Evolutionary conservation across 2,113 vertebrate genomes (phyloP).

Genomic region (Heliornis fulica): DNA sequence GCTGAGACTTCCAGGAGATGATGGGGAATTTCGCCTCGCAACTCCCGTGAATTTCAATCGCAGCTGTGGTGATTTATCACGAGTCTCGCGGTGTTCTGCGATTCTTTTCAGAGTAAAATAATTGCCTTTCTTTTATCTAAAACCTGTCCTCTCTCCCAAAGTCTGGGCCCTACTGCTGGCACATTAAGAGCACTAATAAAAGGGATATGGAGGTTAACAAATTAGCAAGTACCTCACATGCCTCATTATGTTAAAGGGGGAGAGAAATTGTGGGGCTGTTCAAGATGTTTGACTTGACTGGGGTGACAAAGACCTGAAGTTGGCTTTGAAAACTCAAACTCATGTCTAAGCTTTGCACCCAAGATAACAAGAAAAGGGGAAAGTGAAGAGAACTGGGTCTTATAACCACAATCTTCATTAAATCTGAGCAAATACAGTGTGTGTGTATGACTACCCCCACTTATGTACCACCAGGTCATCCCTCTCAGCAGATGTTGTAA

Average conservation of each 20-base stretch:
- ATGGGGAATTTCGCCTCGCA: not conserved
- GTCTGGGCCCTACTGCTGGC: not conserved
- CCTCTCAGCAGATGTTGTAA: not conserved
- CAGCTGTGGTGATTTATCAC: not conserved
- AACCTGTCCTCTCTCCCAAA: not conserved
- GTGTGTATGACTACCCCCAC: not conserved
- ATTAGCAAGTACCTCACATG: not conserved
- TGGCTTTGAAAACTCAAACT: not conserved
- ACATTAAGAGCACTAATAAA: not conserved
- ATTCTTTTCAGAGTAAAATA: slow-evolving; percentile 26
- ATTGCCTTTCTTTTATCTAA: not conserved
- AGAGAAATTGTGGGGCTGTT: not conserved
- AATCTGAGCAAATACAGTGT: rapidly evolving
- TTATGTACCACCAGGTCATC: not conserved
- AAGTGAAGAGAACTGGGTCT: not conserved
- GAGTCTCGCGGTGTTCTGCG: not conserved
- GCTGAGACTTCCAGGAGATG: not conserved
- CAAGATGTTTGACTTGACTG: not conserved
- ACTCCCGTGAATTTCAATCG: not conserved
- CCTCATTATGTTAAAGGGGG: not conserved
- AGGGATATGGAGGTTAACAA: not conserved
- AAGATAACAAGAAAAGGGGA: not conserved
- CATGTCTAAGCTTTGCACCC: not conserved
- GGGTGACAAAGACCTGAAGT: not conserved
- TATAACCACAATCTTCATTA: not conserved